phyloP scores from a whole-genome alignment of 2,113 vertebrate species.

The Gymnorhina tibicen region DNA sequence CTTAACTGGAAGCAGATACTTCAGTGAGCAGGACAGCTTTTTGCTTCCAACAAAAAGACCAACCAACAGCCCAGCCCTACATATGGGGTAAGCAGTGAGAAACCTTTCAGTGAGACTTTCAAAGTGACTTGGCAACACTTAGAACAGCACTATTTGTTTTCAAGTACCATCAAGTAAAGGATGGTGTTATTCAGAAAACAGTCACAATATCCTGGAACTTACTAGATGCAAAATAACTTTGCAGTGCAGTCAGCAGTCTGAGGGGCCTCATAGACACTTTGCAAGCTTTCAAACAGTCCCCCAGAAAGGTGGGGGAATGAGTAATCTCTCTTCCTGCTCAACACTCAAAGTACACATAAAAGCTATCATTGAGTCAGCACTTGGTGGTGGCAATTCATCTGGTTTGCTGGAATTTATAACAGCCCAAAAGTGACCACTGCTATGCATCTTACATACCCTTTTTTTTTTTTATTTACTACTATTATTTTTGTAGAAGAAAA shows the following conservation, averaged over 20 bases:
- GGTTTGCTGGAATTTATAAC: conserved; percentile 3
- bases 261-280: neutral
- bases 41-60: neutral
- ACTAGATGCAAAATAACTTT: neutral
- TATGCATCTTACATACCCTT: neutral
- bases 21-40: neutral
- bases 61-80: neutral
- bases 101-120: neutral
- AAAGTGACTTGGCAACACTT: neutral
- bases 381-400: neutral
- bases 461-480: neutral
- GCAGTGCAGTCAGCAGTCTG: conserved; percentile 17
- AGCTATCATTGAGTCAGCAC: conserved; percentile 26
- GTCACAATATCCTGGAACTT: conserved; percentile 8
- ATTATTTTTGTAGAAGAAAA: neutral
- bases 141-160: neutral
- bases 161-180: neutral
- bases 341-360: conserved; percentile 6
- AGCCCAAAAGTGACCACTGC: neutral
- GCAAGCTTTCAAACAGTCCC: neutral
- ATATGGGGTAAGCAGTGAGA: neutral
- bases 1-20: neutral
- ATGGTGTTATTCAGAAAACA: neutral
- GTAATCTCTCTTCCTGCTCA: conserved; percentile 45
- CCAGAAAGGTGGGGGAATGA: conserved; percentile 5